Conservation (phyloP, 2,797 vertebrate species). For the Typhlichthys subterraneus region DNA sequence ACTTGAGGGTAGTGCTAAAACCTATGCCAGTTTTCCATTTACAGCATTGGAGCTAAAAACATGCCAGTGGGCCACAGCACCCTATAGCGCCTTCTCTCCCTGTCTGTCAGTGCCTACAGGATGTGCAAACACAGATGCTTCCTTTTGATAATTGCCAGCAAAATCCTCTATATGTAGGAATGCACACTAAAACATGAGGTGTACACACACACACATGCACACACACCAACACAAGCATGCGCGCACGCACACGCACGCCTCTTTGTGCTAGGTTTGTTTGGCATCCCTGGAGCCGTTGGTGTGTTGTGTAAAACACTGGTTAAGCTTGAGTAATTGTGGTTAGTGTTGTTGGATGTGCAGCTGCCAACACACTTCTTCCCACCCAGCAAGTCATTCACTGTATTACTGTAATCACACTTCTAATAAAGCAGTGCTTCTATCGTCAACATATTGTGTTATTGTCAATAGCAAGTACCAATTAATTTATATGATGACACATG, state of each 20-base stretch:
- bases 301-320: constrained; percentile 24
- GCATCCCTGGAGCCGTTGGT: constrained; percentile 11
- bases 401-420: neutral
- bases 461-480: too few relatives aligned
- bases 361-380: constrained; percentile 6
- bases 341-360: constrained; percentile 24
- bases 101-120: constrained; percentile 61
- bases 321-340: constrained; percentile 16
- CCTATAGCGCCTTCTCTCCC: constrained; percentile 23
- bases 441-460: too few relatives aligned
- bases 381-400: neutral
- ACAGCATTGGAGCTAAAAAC: too few relatives aligned
- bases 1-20: neutral
- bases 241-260: constrained; percentile 20
- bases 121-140: constrained; percentile 68
- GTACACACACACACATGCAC: constrained; percentile 19
- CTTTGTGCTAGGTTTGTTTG: constrained; percentile 21
- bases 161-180: constrained; percentile 1
- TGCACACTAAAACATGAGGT: constrained; percentile 20
- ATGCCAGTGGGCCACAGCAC: constrained; percentile 19
- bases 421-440: neutral
- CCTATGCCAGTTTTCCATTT: neutral
- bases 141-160: constrained; percentile 61
- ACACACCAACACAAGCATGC: constrained; percentile 1
- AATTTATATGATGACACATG: neutral